Base-by-base conservation (phyloP, 1,140 invertebrate species). In the Acarapis woodi region DNA sequence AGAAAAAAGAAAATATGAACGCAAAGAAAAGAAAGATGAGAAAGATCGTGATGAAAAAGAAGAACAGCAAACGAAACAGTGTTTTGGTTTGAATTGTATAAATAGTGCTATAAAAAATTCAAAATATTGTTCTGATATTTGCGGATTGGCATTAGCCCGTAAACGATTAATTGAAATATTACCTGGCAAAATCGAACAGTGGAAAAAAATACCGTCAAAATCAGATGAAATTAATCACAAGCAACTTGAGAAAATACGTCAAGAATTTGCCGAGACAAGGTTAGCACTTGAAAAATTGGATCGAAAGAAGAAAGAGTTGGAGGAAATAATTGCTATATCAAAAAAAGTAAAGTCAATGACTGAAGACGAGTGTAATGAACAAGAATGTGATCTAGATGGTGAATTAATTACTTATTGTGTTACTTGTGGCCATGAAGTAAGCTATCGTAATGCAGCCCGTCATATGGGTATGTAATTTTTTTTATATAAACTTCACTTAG, bases 91-190 rank as follows among this genome's bases (percentile, higher is more conserved):
- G 3, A 65, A 68, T 12, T 97, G 88, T 54, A 63, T 61, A 0
- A 65, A 71, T 39, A 65, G 68, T 38, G 75, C 83, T 0, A 59
- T 71, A 6, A 62, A 62, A 20, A 70, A 70, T 10, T 88, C 80
- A 33, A 96, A 96, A 58, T 97, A 96, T 50, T 97, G 90, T 51
- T 80, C 73, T 9, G 70, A 88, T 45, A 67, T 74, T 39, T 97
- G 90, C 56, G 90, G 90, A 1, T 64, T 87, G 44, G 73, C 73
- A 50, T 56, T 96, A 2, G 87, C 88, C 1, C 79, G 73, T 2
- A 73, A 46, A 44, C 55, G 60, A 15, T 55, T 63, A 3, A 55
- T 54, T 44, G 53, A 73, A 62, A 68, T 79, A 4, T 51, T 94
- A 14, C 85, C 85, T 0, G 73, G 78, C 46, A 62, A 83, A n/a